Evolutionary conservation across 2,888 invertebrate genomes (phyloP).

Genomic region (Pristionchus mayeri): DNA sequence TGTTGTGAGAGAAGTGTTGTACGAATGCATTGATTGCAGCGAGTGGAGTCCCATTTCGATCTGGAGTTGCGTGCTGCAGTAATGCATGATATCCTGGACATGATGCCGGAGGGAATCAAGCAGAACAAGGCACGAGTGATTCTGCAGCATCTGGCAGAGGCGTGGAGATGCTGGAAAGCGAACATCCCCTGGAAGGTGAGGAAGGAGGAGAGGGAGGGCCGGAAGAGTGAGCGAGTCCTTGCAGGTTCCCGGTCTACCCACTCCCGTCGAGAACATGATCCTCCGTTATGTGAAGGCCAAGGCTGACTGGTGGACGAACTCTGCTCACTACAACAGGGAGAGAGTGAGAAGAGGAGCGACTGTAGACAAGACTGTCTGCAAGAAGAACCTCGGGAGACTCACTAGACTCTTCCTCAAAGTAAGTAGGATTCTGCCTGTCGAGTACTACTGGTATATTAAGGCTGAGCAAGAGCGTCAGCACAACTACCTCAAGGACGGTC

Average conservation of each 20-base stretch:
- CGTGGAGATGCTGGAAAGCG: slow-evolving; percentile 99
- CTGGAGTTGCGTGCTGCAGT: slow-evolving; percentile 87
- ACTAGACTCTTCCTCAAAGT: slow-evolving; percentile 93
- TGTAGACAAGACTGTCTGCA: slow-evolving; percentile 99
- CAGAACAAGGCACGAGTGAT: slow-evolving; percentile 99
- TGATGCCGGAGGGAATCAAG: slow-evolving; percentile 99
- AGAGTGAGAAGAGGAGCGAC: slow-evolving; percentile 98
- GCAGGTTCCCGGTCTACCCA: slow-evolving; percentile 96
- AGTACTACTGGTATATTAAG: slow-evolving; percentile 62
- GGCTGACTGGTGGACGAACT: slow-evolving; percentile 99
- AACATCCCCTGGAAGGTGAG: slow-evolving; percentile 98
- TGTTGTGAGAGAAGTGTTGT: not conserved
- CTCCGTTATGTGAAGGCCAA: slow-evolving; percentile 99
- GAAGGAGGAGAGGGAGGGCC: not conserved
- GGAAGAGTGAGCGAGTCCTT: not conserved
- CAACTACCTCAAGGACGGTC: slow-evolving; percentile 99
- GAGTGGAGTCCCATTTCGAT: slow-evolving; percentile 99
- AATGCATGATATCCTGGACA: slow-evolving; percentile 96
- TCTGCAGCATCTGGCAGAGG: slow-evolving; percentile 97
- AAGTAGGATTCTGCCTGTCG: not conserved
- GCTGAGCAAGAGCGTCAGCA: slow-evolving; percentile 98
- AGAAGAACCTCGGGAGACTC: slow-evolving; percentile 98
- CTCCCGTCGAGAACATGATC: slow-evolving; percentile 99
- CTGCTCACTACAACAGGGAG: slow-evolving; percentile 99
- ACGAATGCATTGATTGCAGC: slow-evolving; percentile 80